Percentiles rank a stretch among this genome's conserved stretches.
Conservation (phyloP, 2,797 vertebrate genomes). For the Takifugu ocellatus region DNA sequence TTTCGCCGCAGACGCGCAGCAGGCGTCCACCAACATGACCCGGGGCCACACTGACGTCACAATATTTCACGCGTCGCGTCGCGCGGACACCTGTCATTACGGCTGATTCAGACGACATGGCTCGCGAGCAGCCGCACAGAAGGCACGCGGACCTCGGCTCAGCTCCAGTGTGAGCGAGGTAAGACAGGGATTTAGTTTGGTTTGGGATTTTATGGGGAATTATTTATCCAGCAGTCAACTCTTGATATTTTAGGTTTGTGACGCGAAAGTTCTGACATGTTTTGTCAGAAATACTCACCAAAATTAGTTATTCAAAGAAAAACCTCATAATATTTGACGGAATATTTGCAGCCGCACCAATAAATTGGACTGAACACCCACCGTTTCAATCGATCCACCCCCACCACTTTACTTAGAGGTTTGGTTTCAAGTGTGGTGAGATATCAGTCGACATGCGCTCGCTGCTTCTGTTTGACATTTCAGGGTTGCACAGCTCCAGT, state of each 20-base stretch:
- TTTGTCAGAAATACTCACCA: background rate
- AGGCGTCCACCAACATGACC: constrained; percentile 3
- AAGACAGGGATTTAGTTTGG: background rate
- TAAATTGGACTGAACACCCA: background rate
- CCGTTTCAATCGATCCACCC: background rate
- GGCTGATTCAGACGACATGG: background rate
- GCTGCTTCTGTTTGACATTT: constrained; percentile 33
- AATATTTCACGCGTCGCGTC: background rate
- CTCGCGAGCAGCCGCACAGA: constrained; percentile 3
- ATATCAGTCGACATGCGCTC: constrained; percentile 2
- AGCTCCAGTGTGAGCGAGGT: constrained; percentile 34
- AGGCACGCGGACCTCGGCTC: constrained; percentile 14
- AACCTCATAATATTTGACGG: background rate
- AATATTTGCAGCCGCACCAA: background rate
- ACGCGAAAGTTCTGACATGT: background rate
- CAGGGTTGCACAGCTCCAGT: constrained; percentile 1
- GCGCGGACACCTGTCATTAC: constrained; percentile 8
- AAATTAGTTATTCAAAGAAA: background rate
- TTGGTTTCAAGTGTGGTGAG: constrained; percentile 4
- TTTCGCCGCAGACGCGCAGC: constrained; percentile 3
- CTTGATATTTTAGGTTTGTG: background rate
- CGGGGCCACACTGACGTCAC: background rate
- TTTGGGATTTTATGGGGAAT: background rate
- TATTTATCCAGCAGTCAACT: background rate
- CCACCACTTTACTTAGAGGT: background rate